These are phyloP conservation scores for Drosophila pullipes DNA, from an alignment of 2,888 invertebrate species.

Conservation along the genomic window DNA sequence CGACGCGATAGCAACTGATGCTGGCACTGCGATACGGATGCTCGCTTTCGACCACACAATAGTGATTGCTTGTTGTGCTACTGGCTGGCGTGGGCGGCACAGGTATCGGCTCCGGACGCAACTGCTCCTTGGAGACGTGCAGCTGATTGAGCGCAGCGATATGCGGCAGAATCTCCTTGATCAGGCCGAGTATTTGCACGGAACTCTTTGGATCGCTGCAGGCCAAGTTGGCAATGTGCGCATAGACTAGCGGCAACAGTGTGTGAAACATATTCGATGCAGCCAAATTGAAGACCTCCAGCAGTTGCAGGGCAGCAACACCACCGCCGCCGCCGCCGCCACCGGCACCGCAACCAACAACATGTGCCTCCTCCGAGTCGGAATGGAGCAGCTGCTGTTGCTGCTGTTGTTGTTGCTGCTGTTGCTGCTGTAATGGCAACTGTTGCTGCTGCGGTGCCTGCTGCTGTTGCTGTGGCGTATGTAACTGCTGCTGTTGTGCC, in stretches of 20 bases:
- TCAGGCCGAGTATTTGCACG: slow-evolving; percentile 93
- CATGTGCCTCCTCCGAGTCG: slow-evolving; percentile 83
- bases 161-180: slow-evolving; percentile 95
- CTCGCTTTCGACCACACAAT: slow-evolving; percentile 97
- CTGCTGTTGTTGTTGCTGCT: slow-evolving; percentile 15
- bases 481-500: slow-evolving; percentile 30
- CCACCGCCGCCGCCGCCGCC: slow-evolving; percentile 14
- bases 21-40: slow-evolving; percentile 97
- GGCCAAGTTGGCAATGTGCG: slow-evolving; percentile 92
- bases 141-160: slow-evolving; percentile 94
- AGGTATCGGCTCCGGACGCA: slow-evolving; percentile 79
- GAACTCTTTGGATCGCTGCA: slow-evolving; percentile 94
- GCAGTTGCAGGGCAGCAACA: slow-evolving; percentile 80
- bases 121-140: slow-evolving; percentile 81
- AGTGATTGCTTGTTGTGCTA: slow-evolving; percentile 92
- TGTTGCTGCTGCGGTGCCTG: slow-evolving; percentile 18
- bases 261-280: slow-evolving; percentile 88
- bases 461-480: slow-evolving; percentile 25
- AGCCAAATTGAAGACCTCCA: slow-evolving; percentile 84
- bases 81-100: slow-evolving; percentile 21
- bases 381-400: slow-evolving; percentile 62
- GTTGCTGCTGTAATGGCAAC: slow-evolving; percentile 6
- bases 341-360: slow-evolving; percentile 8
- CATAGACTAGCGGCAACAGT: slow-evolving; percentile 93
- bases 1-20: slow-evolving; percentile 93